phyloP scores from a whole-genome alignment of 2,888 invertebrate genomes.

The Drosophila rellima region DNA sequence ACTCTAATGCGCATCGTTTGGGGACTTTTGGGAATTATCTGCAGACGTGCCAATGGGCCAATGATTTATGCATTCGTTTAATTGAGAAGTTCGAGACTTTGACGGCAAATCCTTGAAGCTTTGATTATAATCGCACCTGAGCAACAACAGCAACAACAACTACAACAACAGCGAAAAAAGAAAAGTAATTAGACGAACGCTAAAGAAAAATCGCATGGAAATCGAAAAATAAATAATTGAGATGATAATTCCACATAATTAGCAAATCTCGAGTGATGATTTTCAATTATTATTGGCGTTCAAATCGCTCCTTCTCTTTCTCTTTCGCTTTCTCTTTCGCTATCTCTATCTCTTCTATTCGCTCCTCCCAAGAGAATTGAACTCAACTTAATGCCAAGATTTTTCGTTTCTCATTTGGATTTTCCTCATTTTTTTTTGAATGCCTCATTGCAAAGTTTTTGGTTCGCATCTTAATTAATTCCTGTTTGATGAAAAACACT shows the following conservation, averaged over 20 bases:
- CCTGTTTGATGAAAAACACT: conserved; percentile 84
- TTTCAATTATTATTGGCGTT: conserved; percentile 73
- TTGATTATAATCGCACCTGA: conserved; percentile 81
- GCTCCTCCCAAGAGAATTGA: neutral
- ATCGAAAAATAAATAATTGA: conserved; percentile 81
- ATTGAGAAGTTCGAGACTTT: conserved; percentile 83
- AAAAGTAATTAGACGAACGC: conserved; percentile 70
- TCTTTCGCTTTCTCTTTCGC: neutral
- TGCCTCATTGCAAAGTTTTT: conserved; percentile 43
- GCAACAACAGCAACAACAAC: conserved; percentile 32
- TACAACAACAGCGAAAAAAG: conserved; percentile 3
- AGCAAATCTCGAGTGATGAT: conserved; percentile 82
- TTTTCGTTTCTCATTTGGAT: conserved; percentile 28
- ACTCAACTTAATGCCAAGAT: conserved; percentile 41
- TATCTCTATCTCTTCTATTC: neutral
- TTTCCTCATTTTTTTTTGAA: neutral
- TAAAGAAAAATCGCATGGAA: conserved; percentile 53
- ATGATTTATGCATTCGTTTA: conserved; percentile 82
- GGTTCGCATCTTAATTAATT: conserved; percentile 84
- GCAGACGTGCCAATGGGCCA: conserved; percentile 71
- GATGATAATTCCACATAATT: conserved; percentile 82
- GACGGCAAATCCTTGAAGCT: conserved; percentile 78
- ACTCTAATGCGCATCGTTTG: conserved; percentile 70
- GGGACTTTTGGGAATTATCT: conserved; percentile 78
- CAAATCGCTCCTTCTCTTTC: neutral